Base-by-base conservation (phyloP, 1,140 invertebrate species). In the Calliopsis andreniformis region DNA sequence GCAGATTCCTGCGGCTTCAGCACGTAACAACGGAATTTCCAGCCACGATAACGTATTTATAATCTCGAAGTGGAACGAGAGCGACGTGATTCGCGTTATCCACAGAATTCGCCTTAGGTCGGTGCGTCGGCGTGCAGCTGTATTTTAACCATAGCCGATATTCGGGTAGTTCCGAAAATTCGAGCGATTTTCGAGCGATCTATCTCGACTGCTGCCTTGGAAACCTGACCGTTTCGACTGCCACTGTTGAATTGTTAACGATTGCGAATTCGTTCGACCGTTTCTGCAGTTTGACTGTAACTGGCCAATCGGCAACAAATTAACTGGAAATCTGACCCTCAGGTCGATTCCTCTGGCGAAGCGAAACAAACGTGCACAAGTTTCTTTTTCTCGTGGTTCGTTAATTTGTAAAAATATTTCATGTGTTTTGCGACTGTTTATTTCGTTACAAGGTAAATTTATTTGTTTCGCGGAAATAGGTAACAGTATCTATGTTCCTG, bases 1-100 rank as follows among this genome's bases (percentile, higher is more conserved):
- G 43, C 10, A 7, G 10, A 4, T 61, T 28, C 20, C n/a, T 10
- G 14, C 4, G 20, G 42, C 47, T 61, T 61, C 18, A 3, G 16
- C 28, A 30, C 16, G 30, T 18, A 32, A 14, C 30, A 5, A n/a
- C 35, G 0, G 20, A 49, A 35, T 49, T 47, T 70, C 2, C 20
- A 20, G n/a, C 4, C 7, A 6, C 16, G 25, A 6, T 23, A 51
- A 42, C 7, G 43, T 23, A 63, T 53, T 53, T 12, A 16, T 23
- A 20, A 12, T 47, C 6, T 5, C 2, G 18, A 51, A 61, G 12
- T 72, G 25, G 58, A 53, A 20, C 69, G n/a, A 18, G 25, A 10
- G 32, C 23, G 23, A 23, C 10, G 69, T 20, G 25, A 72, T 62
- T 62, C 30, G 23, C 14, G 14, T 72, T 51, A 63, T 42, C 35